Conservation (phyloP, 1,140 invertebrate genomes). For the Philopotamus ludificatus region DNA sequence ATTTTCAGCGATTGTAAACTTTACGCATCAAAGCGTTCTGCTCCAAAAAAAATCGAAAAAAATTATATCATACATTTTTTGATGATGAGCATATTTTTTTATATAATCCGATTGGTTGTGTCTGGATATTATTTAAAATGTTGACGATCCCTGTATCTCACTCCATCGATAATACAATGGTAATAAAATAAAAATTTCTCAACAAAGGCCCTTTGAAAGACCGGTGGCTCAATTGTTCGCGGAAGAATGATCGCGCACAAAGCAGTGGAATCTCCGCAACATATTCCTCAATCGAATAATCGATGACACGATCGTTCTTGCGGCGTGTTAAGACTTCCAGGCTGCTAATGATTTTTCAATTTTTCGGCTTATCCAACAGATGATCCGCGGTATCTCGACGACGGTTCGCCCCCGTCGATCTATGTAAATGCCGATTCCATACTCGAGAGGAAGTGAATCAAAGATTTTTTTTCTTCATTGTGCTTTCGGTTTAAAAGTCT, state of each 20-base stretch:
- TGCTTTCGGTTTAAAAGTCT: neutral
- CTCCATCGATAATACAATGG: conserved; percentile 28
- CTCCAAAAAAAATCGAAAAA: too few relatives aligned
- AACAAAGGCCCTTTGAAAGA: conserved; percentile 27
- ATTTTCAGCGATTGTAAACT: neutral
- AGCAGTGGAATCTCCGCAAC: conserved; percentile 2
- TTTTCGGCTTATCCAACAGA: neutral
- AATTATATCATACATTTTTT: too few relatives aligned
- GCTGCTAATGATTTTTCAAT: too few relatives aligned
- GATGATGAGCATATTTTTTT: too few relatives aligned
- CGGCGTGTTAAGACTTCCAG: too few relatives aligned
- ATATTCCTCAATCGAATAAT: neutral
- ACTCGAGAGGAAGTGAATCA: conserved; percentile 10
- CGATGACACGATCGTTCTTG: neutral
- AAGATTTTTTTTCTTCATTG: conserved; percentile 6
- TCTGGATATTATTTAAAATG: too few relatives aligned
- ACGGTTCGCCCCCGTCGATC: neutral
- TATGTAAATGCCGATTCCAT: neutral
- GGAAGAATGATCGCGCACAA: conserved; percentile 21
- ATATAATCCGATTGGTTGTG: too few relatives aligned
- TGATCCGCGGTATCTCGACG: neutral
- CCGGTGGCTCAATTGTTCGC: conserved; percentile 25
- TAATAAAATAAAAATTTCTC: conserved; percentile 32
- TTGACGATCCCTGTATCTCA: too few relatives aligned
- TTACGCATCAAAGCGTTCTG: too few relatives aligned